Base-by-base conservation (phyloP, 1,140 invertebrate genomes). In the Phortica variegata region DNA sequence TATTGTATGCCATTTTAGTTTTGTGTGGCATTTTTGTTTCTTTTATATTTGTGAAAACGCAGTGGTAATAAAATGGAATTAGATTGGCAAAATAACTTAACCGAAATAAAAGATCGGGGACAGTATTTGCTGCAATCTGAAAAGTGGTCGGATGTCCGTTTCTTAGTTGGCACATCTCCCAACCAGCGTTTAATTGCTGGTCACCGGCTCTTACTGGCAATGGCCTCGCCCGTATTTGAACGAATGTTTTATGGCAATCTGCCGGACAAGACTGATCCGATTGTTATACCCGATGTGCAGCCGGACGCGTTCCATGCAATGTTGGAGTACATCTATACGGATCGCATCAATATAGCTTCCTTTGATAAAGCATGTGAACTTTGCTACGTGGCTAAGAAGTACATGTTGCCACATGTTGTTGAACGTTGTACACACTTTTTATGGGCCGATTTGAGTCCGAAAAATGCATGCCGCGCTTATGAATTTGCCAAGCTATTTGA, bases 301-400 rank as follows among this genome's bases (percentile, higher is more conserved):
- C 88, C 90, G 3, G 87, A 91, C 59, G 88, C 89, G 7, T 93
- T 93, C 59, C 85, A 85, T 73, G 84, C 86, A 10, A 77, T 93
- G 47, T 66, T 90, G 2, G 82, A 88, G 77, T 92, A 90, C 56
- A 89, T 93, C 37, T 93, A 92, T 62, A 88, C 87, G 8, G 89
- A 91, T 58, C 81, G 85, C 54, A 86, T 91, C 33, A 84, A 86
- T 51, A 81, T 92, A 8, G 82, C 81, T 41, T 88, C 87, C 6
- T 90, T 90, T 69, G 88, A 91, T 57, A 84, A 90, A 61, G 89
- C 88, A 0, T 91, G 88, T 76, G 88, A 92, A 56, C 76, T 92
- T 10, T 92, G 88, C 70, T 91, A 91, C 75, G 89, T 87, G 44
- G 89, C 89, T 10, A 92, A 92, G 60, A 93, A 93, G 60, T 93